These are phyloP conservation scores for Ardeotis arabs DNA, from an alignment of 2,113 vertebrate genomes.

Conservation along the genomic window DNA sequence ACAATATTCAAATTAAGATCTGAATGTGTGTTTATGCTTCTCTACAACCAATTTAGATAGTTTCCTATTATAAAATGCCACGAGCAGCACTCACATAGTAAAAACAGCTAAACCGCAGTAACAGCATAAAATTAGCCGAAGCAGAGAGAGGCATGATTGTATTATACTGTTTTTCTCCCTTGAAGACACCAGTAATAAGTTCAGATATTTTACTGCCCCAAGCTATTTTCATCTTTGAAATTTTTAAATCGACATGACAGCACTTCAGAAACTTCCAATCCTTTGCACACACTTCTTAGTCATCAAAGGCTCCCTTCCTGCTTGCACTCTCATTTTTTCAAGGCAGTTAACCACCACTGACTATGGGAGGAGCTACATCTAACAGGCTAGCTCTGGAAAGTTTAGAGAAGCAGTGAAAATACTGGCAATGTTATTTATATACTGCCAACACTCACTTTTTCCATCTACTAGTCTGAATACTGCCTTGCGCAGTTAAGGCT, in stretches of 20 bases:
- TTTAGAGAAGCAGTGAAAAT: neutral
- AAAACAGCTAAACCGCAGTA: neutral
- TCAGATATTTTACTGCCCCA: neutral
- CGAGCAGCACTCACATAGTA: fast-evolving
- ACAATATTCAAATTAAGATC: neutral
- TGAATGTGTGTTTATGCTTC: neutral
- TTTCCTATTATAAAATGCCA: neutral
- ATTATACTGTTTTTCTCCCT: neutral
- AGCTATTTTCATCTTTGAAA: neutral
- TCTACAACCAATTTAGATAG: neutral
- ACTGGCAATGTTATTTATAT: neutral
- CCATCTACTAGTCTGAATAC: neutral
- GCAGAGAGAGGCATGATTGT: neutral
- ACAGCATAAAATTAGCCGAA: neutral
- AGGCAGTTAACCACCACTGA: neutral
- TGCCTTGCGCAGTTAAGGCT: neutral
- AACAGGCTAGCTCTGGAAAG: neutral
- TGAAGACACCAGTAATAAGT: neutral
- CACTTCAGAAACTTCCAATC: neutral
- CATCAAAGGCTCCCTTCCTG: neutral
- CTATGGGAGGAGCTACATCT: neutral
- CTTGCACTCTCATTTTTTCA: neutral
- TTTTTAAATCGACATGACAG: neutral
- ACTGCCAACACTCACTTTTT: neutral
- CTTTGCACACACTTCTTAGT: neutral